These are phyloP conservation scores for Conistra vaccinii DNA, from an alignment of 2,888 invertebrate species.

Conservation along the genomic window DNA sequence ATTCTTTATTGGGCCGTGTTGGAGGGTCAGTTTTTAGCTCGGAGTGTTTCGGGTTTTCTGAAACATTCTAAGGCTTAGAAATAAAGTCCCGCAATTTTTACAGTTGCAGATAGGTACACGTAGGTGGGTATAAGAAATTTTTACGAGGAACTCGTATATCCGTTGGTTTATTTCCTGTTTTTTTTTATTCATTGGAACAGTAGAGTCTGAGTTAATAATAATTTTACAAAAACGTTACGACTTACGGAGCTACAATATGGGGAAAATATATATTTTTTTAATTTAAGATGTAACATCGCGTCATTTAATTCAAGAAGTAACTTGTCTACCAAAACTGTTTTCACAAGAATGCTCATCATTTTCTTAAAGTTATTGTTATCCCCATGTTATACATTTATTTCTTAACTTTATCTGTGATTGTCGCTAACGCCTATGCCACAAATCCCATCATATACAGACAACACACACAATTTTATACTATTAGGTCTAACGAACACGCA, in stretches of 20 bases:
- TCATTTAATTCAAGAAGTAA: not conserved
- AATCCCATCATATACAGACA: not conserved
- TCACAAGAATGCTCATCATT: not conserved
- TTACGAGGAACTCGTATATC: not conserved
- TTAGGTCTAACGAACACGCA: slow-evolving; percentile 56
- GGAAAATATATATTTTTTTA: no score
- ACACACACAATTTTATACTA: slow-evolving; percentile 53
- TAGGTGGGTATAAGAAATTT: not conserved
- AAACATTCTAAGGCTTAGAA: slow-evolving; percentile 3
- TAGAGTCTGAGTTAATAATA: not conserved
- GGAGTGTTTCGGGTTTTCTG: slow-evolving; percentile 42
- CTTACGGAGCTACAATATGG: no score
- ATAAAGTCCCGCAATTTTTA: slow-evolving; percentile 20
- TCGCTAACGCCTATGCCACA: slow-evolving; percentile 15
- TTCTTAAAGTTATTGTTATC: not conserved
- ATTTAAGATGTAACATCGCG: not conserved
- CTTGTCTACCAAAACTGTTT: not conserved
- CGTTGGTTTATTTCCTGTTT: not conserved
- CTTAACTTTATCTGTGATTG: no score
- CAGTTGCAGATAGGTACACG: not conserved
- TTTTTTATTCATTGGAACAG: not conserved
- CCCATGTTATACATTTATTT: not conserved
- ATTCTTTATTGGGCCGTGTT: slow-evolving; percentile 51
- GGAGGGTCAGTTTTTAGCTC: slow-evolving; percentile 37
- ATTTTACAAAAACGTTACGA: not conserved